Percentiles rank a stretch among this genome's conserved stretches.
These are phyloP conservation scores for Papilio machaon DNA, from an alignment of 1,140 invertebrate genomes.

Conservation along the genomic window DNA sequence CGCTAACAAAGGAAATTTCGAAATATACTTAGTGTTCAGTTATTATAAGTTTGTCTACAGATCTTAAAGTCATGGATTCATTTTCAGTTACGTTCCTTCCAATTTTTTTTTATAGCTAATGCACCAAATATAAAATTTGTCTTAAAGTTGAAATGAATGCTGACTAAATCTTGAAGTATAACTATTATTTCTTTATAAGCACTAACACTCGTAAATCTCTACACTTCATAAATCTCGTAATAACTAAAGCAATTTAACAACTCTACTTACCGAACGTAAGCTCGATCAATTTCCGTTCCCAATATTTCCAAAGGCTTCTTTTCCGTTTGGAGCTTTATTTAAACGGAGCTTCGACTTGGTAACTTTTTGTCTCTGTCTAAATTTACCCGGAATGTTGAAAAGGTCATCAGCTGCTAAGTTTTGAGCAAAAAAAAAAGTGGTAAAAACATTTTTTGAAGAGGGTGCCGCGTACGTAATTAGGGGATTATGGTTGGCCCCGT, in stretches of 20 bases:
- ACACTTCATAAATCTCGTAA: not conserved
- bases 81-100: not conserved
- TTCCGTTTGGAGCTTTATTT: constrained; percentile 4
- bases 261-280: not conserved
- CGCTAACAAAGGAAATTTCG: not conserved
- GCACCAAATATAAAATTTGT: no score
- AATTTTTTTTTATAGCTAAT: no score
- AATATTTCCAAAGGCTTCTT: not conserved
- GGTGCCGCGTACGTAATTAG: constrained; percentile 27
- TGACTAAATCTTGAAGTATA: no score
- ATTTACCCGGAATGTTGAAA: constrained; percentile 31
- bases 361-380: constrained; percentile 32
- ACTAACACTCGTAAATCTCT: no score
- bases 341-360: not conserved
- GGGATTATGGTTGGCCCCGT: constrained; percentile 31
- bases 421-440: constrained; percentile 23
- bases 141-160: no score
- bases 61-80: not conserved
- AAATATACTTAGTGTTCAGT: not conserved
- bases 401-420: constrained; percentile 36
- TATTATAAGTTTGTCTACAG: not conserved
- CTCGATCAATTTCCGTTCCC: constrained; percentile 13
- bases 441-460: constrained; percentile 29
- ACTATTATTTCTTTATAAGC: no score
- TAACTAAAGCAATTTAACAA: constrained; percentile 8